Evolutionary conservation across 2,888 invertebrate genomes (phyloP).

Genomic region (Lasioglossum figueresi): DNA sequence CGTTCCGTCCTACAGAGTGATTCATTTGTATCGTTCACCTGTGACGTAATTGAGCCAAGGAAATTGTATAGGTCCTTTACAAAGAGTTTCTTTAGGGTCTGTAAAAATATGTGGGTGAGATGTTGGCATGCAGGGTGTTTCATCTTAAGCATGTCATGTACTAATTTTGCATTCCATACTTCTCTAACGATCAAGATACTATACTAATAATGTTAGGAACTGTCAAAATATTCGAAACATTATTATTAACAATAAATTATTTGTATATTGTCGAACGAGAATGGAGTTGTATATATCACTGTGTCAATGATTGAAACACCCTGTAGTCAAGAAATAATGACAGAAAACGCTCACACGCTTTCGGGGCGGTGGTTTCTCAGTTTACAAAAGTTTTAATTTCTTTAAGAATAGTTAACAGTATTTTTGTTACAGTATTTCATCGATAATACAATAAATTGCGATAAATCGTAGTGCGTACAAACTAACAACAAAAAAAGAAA

Average conservation of each 20-base stretch:
- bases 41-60: background rate
- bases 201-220: background rate
- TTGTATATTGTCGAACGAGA: background rate
- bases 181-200: background rate
- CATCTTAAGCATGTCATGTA: background rate
- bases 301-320: background rate
- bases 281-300: background rate
- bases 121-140: background rate
- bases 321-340: background rate
- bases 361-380: constrained; percentile 68
- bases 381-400: constrained; percentile 84
- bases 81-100: background rate
- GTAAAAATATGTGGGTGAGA: background rate
- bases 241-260: background rate
- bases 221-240: background rate
- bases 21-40: background rate
- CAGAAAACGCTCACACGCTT: constrained; percentile 28
- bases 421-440: constrained; percentile 83
- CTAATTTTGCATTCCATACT: background rate
- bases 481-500: constrained; percentile 78
- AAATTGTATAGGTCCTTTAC: background rate
- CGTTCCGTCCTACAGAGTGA: background rate
- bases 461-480: constrained; percentile 81
- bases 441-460: constrained; percentile 82
- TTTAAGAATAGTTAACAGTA: constrained; percentile 84